A percentile compares a stretch with the other conserved stretches of the same genome.
Evolutionary conservation across 1,140 invertebrate species (phyloP).

Genomic region (Catajapyx aquilonaris): DNA sequence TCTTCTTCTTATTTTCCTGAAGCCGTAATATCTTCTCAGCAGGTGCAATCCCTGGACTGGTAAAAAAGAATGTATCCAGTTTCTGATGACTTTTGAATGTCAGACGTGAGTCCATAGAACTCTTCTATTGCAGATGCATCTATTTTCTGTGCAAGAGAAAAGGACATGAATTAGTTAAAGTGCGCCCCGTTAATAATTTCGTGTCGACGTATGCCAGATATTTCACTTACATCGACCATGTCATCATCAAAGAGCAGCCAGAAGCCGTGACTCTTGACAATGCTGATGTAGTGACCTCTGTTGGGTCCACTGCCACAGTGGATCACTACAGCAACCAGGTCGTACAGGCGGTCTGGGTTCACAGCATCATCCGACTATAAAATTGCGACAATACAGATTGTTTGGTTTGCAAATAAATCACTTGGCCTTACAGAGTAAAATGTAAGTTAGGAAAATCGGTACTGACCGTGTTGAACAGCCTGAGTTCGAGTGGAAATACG

Average conservation of each 20-base stretch:
- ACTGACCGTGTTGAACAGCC: slow-evolving; percentile 92
- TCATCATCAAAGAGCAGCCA: slow-evolving; percentile 99
- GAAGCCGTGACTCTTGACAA: slow-evolving; percentile 97
- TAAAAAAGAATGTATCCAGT: slow-evolving; percentile 99
- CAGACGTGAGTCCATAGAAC: slow-evolving; percentile 95
- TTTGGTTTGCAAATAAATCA: no score
- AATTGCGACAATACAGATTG: no score
- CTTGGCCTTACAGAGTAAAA: no score
- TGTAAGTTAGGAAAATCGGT: slow-evolving; percentile 4
- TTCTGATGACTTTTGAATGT: slow-evolving; percentile 96
- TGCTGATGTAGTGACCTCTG: slow-evolving; percentile 97
- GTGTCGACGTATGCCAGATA: slow-evolving; percentile 3
- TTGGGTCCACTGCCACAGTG: slow-evolving; percentile 98
- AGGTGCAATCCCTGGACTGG: slow-evolving; percentile 64
- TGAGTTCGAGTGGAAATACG: slow-evolving; percentile 91
- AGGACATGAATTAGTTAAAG: no score
- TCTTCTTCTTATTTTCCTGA: no score
- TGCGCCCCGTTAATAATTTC: no score
- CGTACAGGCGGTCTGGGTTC: slow-evolving; percentile 92
- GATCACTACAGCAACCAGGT: slow-evolving; percentile 95
- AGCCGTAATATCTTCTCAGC: no score
- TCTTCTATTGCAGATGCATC: slow-evolving; percentile 97
- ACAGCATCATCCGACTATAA: slow-evolving; percentile 96
- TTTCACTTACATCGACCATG: slow-evolving; percentile 87
- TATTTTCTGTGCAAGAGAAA: slow-evolving; percentile 64